phyloP scores from a whole-genome alignment of 2,797 vertebrate species.

The Mormyrops boulengeri region DNA sequence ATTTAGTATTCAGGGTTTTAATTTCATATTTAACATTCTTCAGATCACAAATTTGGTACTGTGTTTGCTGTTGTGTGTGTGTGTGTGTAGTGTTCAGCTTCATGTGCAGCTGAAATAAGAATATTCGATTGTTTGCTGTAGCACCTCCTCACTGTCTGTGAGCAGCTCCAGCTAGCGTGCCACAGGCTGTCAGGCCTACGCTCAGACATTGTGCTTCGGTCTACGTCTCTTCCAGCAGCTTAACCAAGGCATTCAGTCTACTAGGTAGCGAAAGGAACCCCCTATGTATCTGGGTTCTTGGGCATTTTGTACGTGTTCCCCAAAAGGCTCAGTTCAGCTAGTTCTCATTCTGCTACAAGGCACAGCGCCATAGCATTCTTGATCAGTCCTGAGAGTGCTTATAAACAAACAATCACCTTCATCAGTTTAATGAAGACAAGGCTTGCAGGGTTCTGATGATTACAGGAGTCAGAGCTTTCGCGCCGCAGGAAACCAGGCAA shows the following conservation, averaged over 20 bases:
- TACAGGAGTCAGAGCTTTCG: not conserved
- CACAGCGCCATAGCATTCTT: not conserved
- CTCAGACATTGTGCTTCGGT: not conserved
- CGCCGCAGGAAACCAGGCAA: not conserved
- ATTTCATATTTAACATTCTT: conserved; percentile 1
- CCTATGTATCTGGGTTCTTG: not conserved
- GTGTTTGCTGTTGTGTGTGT: not conserved
- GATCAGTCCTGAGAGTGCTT: not conserved
- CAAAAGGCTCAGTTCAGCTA: not conserved
- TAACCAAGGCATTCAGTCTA: not conserved
- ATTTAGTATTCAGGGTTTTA: conserved; percentile 2
- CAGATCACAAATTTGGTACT: not conserved
- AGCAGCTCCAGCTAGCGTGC: not conserved
- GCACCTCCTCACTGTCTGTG: conserved; percentile 23
- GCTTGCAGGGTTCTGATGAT: not conserved
- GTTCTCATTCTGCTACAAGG: not conserved
- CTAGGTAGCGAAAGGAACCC: not conserved
- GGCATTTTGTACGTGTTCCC: not conserved
- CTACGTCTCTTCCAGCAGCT: not conserved
- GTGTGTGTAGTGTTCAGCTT: not conserved
- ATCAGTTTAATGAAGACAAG: not conserved
- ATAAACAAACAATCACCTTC: not conserved
- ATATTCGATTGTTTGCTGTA: conserved; percentile 28
- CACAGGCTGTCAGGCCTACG: conserved; percentile 8
- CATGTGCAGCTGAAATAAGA: conserved; percentile 4